Evolutionary conservation across 2,888 invertebrate genomes (phyloP).

Genomic region (Pheosia tremula): DNA sequence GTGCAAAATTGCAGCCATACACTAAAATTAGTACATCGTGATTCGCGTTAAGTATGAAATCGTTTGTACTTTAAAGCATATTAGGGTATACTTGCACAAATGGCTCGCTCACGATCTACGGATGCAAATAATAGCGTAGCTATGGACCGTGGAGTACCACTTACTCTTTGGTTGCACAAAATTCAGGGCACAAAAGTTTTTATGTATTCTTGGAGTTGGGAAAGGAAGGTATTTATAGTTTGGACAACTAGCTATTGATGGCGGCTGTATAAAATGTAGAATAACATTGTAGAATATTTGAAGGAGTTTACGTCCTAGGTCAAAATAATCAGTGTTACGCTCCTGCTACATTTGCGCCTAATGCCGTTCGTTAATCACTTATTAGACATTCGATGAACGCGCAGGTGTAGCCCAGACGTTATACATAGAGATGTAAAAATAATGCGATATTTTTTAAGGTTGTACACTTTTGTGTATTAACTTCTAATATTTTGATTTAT

Average conservation of each 20-base stretch:
- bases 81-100: slow-evolving; percentile 48
- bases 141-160: slow-evolving; percentile 17
- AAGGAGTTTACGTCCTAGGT: not conserved
- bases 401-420: too few relatives aligned
- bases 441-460: too few relatives aligned
- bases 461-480: too few relatives aligned
- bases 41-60: slow-evolving; percentile 31
- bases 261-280: too few relatives aligned
- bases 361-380: too few relatives aligned
- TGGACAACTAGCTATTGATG: not conserved
- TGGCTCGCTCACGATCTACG: slow-evolving; percentile 55
- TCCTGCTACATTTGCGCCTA: too few relatives aligned
- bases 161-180: slow-evolving; percentile 8
- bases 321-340: too few relatives aligned
- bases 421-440: too few relatives aligned
- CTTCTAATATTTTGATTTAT: too few relatives aligned
- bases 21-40: slow-evolving; percentile 34
- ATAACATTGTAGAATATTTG: not conserved
- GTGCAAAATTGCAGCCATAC: slow-evolving; percentile 1
- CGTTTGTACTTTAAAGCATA: slow-evolving; percentile 40
- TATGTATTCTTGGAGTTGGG: slow-evolving; percentile 11
- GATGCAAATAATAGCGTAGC: slow-evolving; percentile 41
- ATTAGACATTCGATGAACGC: too few relatives aligned
- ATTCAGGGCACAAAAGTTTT: slow-evolving; percentile 31
- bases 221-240: slow-evolving; percentile 1